Percentiles rank a stretch among this genome's conserved stretches.
phyloP scores from a whole-genome alignment of 2,888 invertebrate genomes.

The Carabus problematicus region DNA sequence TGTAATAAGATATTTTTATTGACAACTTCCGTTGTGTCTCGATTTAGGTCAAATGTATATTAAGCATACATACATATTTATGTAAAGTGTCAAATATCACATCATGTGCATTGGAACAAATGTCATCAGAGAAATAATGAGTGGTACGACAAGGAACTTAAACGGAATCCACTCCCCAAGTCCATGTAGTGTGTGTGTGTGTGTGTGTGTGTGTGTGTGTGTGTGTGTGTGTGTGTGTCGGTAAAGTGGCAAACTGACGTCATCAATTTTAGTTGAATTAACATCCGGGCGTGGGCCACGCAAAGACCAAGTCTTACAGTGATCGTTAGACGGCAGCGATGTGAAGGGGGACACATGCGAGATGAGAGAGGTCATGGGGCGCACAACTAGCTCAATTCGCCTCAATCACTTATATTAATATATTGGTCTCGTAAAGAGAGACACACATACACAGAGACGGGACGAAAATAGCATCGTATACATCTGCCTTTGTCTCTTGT shows the following conservation, averaged over 20 bases:
- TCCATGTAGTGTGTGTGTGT: too few relatives aligned
- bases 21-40: too few relatives aligned
- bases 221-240: too few relatives aligned
- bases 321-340: neutral
- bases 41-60: too few relatives aligned
- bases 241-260: slow-evolving; percentile 25
- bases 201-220: too few relatives aligned
- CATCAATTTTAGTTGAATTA: slow-evolving; percentile 41
- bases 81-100: too few relatives aligned
- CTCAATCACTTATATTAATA: slow-evolving; percentile 43
- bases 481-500: neutral
- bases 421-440: slow-evolving; percentile 21
- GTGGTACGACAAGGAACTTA: too few relatives aligned
- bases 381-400: slow-evolving; percentile 39
- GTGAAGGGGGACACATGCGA: neutral
- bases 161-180: too few relatives aligned
- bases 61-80: too few relatives aligned
- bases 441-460: neutral
- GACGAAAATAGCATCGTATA: slow-evolving; percentile 6
- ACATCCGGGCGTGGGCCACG: slow-evolving; percentile 38
- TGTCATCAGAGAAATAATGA: too few relatives aligned
- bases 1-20: too few relatives aligned
- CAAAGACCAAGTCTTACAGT: neutral
- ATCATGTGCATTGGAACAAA: too few relatives aligned
- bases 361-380: slow-evolving; percentile 38